These are phyloP conservation scores for Troides oblongomaculatus DNA, from an alignment of 2,888 invertebrate genomes.

Conservation along the genomic window DNA sequence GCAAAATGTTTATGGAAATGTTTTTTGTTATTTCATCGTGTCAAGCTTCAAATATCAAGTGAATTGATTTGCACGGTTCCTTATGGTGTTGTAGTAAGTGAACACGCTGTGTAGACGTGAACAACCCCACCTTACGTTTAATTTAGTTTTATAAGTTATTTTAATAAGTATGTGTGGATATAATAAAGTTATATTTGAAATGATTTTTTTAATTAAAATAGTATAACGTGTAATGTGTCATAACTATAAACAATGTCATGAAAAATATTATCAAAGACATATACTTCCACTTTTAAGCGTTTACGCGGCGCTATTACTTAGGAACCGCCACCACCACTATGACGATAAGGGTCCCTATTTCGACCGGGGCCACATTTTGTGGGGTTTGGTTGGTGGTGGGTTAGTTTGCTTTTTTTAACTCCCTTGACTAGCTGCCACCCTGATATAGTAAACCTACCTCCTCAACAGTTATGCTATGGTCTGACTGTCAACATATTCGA, in stretches of 20 bases:
- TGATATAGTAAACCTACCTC: too few relatives aligned
- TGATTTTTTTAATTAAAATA: slow-evolving; percentile 16
- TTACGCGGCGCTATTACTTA: too few relatives aligned
- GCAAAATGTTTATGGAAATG: background rate
- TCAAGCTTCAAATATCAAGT: background rate
- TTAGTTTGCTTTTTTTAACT: too few relatives aligned
- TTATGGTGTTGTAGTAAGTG: background rate
- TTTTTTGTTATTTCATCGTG: background rate
- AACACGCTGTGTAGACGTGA: slow-evolving; percentile 19
- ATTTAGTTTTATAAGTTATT: slow-evolving; percentile 22
- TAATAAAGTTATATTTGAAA: slow-evolving; percentile 22
- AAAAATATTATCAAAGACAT: background rate
- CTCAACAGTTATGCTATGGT: too few relatives aligned
- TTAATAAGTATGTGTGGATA: slow-evolving; percentile 26
- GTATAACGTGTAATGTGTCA: background rate
- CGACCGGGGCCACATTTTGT: too few relatives aligned
- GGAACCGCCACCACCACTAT: too few relatives aligned
- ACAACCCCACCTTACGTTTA: slow-evolving; percentile 10
- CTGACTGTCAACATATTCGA: too few relatives aligned
- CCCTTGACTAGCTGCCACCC: too few relatives aligned
- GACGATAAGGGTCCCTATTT: too few relatives aligned
- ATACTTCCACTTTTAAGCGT: too few relatives aligned
- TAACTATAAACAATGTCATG: background rate
- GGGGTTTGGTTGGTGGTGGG: too few relatives aligned
- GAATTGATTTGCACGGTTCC: background rate